These are phyloP conservation scores for Clusia tigrina DNA, from an alignment of 2,888 invertebrate genomes.

Conservation along the genomic window DNA sequence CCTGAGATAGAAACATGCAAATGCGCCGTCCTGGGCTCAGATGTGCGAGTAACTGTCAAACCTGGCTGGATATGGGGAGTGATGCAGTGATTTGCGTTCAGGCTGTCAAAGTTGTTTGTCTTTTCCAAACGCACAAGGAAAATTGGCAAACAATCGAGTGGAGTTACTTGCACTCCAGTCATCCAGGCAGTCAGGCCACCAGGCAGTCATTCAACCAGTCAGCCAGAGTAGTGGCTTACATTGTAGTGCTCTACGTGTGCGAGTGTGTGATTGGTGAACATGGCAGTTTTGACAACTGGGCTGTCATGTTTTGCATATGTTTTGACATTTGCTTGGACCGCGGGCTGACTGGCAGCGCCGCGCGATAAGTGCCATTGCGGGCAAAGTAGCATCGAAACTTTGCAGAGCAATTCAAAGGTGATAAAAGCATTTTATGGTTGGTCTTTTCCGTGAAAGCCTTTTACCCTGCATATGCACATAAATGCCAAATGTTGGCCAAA, in stretches of 20 bases:
- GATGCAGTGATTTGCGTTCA: neutral
- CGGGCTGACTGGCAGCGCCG: neutral
- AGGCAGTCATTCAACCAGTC: too few relatives aligned
- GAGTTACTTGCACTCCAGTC: neutral
- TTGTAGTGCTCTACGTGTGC: neutral
- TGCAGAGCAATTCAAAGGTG: conserved; percentile 22
- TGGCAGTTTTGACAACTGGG: conserved; percentile 22
- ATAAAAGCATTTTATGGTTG: conserved; percentile 7
- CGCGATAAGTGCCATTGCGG: neutral
- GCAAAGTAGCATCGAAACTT: neutral
- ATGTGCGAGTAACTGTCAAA: neutral
- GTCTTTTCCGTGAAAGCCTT: neutral
- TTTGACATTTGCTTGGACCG: neutral
- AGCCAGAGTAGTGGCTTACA: neutral
- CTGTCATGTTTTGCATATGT: conserved; percentile 8
- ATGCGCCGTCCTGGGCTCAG: too few relatives aligned
- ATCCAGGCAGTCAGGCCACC: too few relatives aligned
- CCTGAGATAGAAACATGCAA: neutral
- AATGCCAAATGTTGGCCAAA: conserved; percentile 1
- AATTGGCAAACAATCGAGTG: neutral
- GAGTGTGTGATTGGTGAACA: neutral
- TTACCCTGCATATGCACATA: neutral
- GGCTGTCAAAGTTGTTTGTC: conserved; percentile 9
- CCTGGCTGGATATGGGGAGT: neutral
- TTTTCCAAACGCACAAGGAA: neutral